Evolutionary conservation across 2,888 invertebrate genomes (phyloP), one percentile per base, ranked within the genome.

Genomic region (Chalcis sispes): DNA sequence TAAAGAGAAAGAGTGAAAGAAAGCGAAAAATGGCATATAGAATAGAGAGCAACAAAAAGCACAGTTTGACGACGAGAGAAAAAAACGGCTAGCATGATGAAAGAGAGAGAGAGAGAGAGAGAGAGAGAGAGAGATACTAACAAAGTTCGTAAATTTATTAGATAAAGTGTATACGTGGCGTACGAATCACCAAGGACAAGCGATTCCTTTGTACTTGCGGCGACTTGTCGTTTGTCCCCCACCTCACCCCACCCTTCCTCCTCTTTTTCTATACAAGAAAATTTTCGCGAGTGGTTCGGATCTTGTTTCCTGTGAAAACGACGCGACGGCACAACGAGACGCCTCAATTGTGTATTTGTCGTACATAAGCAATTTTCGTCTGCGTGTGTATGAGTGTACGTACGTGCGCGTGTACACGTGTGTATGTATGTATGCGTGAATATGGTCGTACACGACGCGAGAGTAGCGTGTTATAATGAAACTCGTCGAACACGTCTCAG

Each of bases 161-260:
- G 58, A 65, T 71, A 71, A 75, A 66, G n/a, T 46, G 71, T 71
- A 71, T 70, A 75, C 71, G 54, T 65, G 58, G 65, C 36, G 59
- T 67, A 69, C 56, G 71, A 75, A 75, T 67, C 27, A 46, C 5
- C 20, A 64, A 75, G 64, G 64, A 42, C 32, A 59, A 70, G 59
- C 46, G 54, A 66, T 65, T 75, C 46, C 74, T 70, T 70, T 70
- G 52, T 75, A 75, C 48, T 70, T 70, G 52, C 29, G 46, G 32
- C 40, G 32, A 46, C n/a, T n/a, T 59, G 10, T 75, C 42, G 65
- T 50, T 54, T 69, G 62, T 75, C 67, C 59, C 67, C 52, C 42
- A 48, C 46, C 72, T 77, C 65, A 8, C 58, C 56, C 36, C 46
- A 32, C 72, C 48, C 56, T 32, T 40, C 54, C 73, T 40, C 58